Conservation (phyloP, 2,797 vertebrate genomes). For the Salmo trutta region DNA sequence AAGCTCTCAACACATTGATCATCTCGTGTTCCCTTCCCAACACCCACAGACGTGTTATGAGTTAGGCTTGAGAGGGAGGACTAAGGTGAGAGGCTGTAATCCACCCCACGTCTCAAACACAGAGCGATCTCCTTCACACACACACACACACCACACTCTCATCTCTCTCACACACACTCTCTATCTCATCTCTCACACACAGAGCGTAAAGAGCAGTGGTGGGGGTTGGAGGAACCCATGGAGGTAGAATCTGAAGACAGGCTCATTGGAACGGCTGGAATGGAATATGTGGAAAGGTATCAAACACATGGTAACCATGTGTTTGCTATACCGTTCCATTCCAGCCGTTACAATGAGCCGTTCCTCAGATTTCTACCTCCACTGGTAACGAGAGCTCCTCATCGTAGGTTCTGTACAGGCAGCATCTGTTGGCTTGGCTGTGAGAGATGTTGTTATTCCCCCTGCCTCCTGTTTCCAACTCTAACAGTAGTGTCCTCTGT, state of each 20-base stretch:
- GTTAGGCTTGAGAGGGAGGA: conserved; percentile 32
- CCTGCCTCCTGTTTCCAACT: conserved; percentile 28
- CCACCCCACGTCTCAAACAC: conserved; percentile 3
- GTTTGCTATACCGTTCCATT: neutral
- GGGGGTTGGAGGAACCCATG: neutral
- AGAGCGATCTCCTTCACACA: no score
- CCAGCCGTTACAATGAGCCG: neutral
- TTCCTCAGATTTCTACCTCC: neutral
- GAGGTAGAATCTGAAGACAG: neutral
- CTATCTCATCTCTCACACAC: neutral
- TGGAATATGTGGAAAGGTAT: neutral
- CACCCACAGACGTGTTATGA: conserved; percentile 34
- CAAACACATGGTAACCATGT: neutral
- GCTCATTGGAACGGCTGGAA: neutral
- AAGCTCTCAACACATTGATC: conserved; percentile 33
- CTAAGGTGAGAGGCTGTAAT: conserved; percentile 31
- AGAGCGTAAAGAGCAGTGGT: neutral
- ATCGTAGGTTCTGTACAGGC: conserved; percentile 13
- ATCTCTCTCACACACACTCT: no score
- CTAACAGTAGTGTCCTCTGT: conserved; percentile 7
- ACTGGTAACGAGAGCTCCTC: neutral
- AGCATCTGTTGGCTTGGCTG: conserved; percentile 35
- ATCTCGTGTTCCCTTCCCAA: conserved; percentile 44
- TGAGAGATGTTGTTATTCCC: no score
- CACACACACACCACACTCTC: no score